Evolutionary conservation across 1,140 invertebrate species (phyloP).

Genomic region (Ostrea denselamellosa): DNA sequence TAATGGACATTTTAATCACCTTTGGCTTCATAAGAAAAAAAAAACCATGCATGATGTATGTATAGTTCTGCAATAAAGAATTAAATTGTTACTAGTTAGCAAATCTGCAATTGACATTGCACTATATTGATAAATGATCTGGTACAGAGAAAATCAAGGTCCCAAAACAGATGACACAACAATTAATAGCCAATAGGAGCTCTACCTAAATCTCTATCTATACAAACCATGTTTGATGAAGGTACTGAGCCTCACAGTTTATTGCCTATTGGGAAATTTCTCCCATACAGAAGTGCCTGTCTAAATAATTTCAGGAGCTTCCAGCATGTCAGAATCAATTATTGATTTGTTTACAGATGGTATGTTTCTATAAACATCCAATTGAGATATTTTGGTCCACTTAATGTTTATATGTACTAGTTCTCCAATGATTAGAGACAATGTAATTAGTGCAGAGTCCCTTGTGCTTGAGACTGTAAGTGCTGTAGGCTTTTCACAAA

Average conservation of each 20-base stretch:
- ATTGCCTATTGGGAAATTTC: conserved; percentile 2
- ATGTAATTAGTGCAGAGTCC: conserved; percentile 14
- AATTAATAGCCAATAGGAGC: background rate
- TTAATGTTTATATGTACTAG: conserved; percentile 18
- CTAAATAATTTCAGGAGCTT: conserved; percentile 2
- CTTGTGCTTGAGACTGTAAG: conserved; percentile 13
- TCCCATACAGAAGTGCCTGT: conserved; percentile 6
- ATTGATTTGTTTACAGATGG: conserved; percentile 9
- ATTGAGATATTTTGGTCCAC: conserved; percentile 20
- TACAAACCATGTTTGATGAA: background rate
- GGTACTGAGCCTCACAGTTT: background rate
- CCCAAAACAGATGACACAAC: background rate
- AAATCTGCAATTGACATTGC: background rate
- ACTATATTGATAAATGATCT: conserved; percentile 8
- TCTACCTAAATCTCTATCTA: background rate
- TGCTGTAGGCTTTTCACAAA: background rate
- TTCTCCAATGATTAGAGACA: conserved; percentile 21
- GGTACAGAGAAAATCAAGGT: background rate
- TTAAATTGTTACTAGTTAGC: background rate
- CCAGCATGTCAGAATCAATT: conserved; percentile 25
- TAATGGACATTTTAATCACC: background rate
- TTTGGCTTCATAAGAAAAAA: too few relatives aligned
- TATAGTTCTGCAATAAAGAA: background rate
- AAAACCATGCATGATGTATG: background rate
- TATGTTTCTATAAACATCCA: conserved; percentile 34